Evolutionary conservation across 2,888 invertebrate genomes (phyloP).

Genomic region (Zelleria hepariella): DNA sequence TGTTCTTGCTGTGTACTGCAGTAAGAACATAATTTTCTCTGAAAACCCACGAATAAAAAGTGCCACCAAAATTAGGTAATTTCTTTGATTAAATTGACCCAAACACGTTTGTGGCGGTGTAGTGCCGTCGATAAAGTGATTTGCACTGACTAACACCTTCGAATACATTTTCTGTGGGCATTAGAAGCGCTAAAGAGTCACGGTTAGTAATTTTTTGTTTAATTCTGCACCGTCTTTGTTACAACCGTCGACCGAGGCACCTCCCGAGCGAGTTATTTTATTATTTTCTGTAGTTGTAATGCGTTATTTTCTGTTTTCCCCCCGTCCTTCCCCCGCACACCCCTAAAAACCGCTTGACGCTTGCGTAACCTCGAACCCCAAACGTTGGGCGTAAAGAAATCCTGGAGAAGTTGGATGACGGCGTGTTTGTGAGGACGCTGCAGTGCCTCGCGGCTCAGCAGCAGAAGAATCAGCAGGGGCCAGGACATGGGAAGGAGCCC

Average conservation of each 20-base stretch:
- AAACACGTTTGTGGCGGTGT: too few relatives aligned
- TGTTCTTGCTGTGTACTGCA: too few relatives aligned
- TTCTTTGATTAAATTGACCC: too few relatives aligned
- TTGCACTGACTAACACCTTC: too few relatives aligned
- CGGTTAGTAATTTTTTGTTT: too few relatives aligned
- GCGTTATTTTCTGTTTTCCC: constrained; percentile 69
- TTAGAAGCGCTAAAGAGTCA: too few relatives aligned
- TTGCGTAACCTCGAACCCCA: constrained; percentile 52
- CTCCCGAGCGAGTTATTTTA: not conserved
- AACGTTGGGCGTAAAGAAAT: constrained; percentile 45
- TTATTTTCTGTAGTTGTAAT: constrained; percentile 69
- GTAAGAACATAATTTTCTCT: too few relatives aligned
- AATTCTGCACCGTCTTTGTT: too few relatives aligned
- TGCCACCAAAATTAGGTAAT: too few relatives aligned
- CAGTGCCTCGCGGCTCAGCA: constrained; percentile 69
- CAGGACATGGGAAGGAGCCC: constrained; percentile 79
- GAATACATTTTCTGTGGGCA: too few relatives aligned
- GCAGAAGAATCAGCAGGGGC: constrained; percentile 58
- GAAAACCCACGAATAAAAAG: too few relatives aligned
- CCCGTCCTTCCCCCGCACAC: constrained; percentile 19
- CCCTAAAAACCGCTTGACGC: constrained; percentile 65
- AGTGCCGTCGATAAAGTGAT: too few relatives aligned
- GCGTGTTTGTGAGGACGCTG: constrained; percentile 68
- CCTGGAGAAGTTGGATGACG: constrained; percentile 67
- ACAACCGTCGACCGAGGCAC: not conserved